Percentiles rank a stretch among this genome's conserved stretches.
phyloP scores from a whole-genome alignment of 2,888 invertebrate genomes.

The Prosapia bicincta region DNA sequence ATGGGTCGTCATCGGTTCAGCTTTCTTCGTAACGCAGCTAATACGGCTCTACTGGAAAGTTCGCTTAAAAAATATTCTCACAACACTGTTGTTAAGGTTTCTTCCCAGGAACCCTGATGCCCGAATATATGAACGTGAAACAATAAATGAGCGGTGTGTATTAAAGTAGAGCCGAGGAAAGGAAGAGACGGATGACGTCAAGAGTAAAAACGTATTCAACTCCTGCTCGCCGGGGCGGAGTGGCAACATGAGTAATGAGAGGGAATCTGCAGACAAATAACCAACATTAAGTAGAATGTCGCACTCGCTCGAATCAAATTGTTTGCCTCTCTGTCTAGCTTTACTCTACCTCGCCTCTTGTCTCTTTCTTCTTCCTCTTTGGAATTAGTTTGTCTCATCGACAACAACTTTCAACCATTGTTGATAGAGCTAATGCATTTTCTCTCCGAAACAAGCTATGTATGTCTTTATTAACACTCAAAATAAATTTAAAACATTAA shows the following conservation, averaged over 20 bases:
- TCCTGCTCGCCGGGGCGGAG: not conserved
- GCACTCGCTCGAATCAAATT: not conserved
- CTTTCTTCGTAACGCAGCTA: too few species aligned
- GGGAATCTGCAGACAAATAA: not conserved
- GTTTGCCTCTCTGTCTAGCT: not conserved
- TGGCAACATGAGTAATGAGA: not conserved
- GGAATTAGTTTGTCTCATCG: too few species aligned
- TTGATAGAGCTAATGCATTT: too few species aligned
- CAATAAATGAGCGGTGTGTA: not conserved
- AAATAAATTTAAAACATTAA: too few species aligned
- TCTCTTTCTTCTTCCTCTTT: too few species aligned
- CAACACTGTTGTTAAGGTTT: not conserved
- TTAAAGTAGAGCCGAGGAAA: not conserved
- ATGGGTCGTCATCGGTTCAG: too few species aligned
- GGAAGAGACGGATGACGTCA: not conserved
- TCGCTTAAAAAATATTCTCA: too few species aligned
- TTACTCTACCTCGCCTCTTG: too few species aligned
- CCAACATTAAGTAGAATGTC: not conserved
- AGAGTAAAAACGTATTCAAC: not conserved
- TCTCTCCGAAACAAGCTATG: too few species aligned
- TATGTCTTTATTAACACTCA: too few species aligned
- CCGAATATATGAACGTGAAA: not conserved
- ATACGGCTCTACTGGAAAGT: too few species aligned
- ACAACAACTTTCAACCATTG: too few species aligned
- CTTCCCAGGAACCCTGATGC: not conserved